Evolutionary conservation across 2,113 vertebrate genomes (phyloP).

Genomic region (Sylvia atricapilla): DNA sequence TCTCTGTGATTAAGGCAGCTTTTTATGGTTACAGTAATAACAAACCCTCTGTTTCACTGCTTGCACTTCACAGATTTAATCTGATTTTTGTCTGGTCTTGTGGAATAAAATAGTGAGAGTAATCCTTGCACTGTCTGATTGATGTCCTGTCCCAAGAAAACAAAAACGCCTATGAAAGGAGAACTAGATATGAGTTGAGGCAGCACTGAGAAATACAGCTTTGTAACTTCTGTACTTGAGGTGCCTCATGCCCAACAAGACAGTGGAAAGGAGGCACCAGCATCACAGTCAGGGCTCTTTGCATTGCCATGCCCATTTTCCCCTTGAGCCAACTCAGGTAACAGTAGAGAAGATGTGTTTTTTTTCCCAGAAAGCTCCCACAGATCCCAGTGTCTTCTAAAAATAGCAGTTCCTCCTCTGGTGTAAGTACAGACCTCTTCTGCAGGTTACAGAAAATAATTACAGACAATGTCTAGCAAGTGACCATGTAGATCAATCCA

Average conservation of each 20-base stretch:
- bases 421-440: background rate
- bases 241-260: rapidly evolving
- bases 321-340: background rate
- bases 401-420: background rate
- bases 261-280: background rate
- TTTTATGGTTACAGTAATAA: background rate
- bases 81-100: background rate
- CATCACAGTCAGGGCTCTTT: background rate
- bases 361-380: background rate
- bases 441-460: background rate
- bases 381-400: background rate
- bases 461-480: background rate
- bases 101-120: background rate
- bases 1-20: background rate
- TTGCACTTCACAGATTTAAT: background rate
- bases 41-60: background rate
- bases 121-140: background rate
- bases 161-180: background rate
- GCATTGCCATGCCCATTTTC: rapidly evolving
- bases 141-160: background rate
- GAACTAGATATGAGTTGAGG: background rate
- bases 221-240: background rate
- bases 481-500: background rate
- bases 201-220: background rate
- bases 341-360: background rate